Evolutionary conservation across 2,888 invertebrate species (phyloP).

Genomic region (Caenorhabditis sp.): DNA sequence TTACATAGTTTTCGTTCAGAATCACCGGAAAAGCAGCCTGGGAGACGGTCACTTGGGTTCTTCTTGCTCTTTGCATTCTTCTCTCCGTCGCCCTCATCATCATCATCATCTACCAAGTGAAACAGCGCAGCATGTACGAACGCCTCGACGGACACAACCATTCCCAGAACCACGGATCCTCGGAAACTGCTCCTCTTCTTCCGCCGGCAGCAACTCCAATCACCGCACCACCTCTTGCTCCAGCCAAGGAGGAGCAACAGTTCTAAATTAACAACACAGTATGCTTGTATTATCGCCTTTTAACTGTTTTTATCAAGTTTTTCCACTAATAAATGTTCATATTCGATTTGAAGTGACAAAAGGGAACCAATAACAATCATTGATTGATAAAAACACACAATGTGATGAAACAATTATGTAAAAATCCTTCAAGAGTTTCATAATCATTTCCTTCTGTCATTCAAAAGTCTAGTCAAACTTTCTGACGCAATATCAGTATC

Average conservation of each 20-base stretch:
- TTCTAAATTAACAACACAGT: slow-evolving; percentile 23
- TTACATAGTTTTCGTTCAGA: slow-evolving; percentile 42
- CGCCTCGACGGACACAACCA: slow-evolving; percentile 59
- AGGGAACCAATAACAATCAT: no score
- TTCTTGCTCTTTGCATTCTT: slow-evolving; percentile 67
- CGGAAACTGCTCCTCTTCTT: slow-evolving; percentile 49
- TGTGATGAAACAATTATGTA: no score
- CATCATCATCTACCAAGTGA: slow-evolving; percentile 66
- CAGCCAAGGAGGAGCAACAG: slow-evolving; percentile 54
- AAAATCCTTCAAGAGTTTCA: no score
- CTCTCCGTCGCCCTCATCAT: slow-evolving; percentile 65
- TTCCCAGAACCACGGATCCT: neutral
- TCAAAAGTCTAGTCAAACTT: no score
- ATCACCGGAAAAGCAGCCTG: slow-evolving; percentile 67
- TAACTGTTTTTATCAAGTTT: neutral
- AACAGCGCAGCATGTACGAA: slow-evolving; percentile 59
- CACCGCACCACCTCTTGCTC: slow-evolving; percentile 45
- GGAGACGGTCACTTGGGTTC: slow-evolving; percentile 71
- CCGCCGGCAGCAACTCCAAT: slow-evolving; percentile 48
- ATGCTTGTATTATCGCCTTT: neutral
- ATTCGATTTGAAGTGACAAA: no score
- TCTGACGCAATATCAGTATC: slow-evolving; percentile 25
- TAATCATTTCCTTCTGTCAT: no score
- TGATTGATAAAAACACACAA: no score
- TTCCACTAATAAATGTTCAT: slow-evolving; percentile 2